Base-by-base conservation (phyloP, 2,888 invertebrate species). In the Enchytraeus crypticus region DNA sequence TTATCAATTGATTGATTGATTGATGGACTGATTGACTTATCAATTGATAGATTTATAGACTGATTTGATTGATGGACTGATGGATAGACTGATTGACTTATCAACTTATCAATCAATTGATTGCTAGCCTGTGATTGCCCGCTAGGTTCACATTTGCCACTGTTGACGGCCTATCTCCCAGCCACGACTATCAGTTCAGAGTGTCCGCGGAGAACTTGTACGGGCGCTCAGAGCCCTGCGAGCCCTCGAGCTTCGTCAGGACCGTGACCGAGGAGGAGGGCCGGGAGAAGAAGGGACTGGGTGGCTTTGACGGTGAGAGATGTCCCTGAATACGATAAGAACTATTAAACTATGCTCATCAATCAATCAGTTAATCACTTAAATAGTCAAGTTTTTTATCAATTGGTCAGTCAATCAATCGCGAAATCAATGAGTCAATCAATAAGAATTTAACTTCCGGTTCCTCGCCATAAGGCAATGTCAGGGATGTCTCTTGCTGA, bases 161-260 rank as follows among this genome's bases (percentile, higher is more conserved):
- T 45, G 86, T 95, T n/a, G 87, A 87, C 2, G 88, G 88, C n/a
- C 81, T 96, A 33, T 87, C 89, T 53, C 87, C 92, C 0, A 91
- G 90, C 70, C 92, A 93, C 71, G 89, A 92, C 78, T 99, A 98
- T 81, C 92, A 97, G 79, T 98, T 99, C 85, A 84, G 98, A 66
- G 87, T 97, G 5, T 90, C 88, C 77, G 98, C 98, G 1, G 97
- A 97, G 81, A 99, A 99, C 79, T 90, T 97, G 66, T 97, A 98
- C 79, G 98, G 99, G 3, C 84, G 92, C 53, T 95, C 95, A 23
- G 92, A 95, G 72, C 88, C 97, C 0, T 96, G 96, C 70, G 93
- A 93, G 62, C 84, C 89, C 0, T 91, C 92, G 57, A 72, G 68
- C 21, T 32, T 64, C 18, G 32, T 64, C 29, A 61, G 64, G 38